Percentiles rank a stretch among this genome's conserved stretches.
These are phyloP conservation scores for Ictidomys tridecemlineatus DNA, from an alignment of 2,113 vertebrate genomes.

Conservation along the genomic window DNA sequence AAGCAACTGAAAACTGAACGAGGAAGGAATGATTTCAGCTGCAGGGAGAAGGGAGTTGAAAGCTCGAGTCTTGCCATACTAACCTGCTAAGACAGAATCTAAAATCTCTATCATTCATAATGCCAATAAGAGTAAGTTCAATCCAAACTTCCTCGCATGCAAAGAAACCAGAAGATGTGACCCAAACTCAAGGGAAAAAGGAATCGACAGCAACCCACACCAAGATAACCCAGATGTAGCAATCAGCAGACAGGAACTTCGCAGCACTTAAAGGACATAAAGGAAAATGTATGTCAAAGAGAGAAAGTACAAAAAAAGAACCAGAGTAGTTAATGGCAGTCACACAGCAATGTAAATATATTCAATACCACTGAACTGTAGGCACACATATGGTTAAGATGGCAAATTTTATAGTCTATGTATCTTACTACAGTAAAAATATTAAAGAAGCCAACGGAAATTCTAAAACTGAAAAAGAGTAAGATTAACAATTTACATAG, in stretches of 20 bases:
- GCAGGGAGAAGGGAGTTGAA: background rate
- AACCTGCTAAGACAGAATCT: background rate
- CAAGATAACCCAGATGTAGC: background rate
- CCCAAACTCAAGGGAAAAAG: background rate
- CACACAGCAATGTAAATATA: background rate
- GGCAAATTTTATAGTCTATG: background rate
- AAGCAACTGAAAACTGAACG: background rate
- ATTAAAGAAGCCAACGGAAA: background rate
- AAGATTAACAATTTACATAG: background rate
- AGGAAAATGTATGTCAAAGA: background rate
- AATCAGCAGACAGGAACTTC: background rate
- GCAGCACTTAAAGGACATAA: background rate
- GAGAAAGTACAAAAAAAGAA: background rate
- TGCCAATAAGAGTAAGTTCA: background rate
- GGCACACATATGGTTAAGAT: background rate
- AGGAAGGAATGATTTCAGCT: background rate
- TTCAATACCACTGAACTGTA: background rate
- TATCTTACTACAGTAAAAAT: background rate
- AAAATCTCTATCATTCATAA: background rate
- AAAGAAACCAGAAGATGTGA: background rate
- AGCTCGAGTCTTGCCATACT: background rate
- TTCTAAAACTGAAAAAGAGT: background rate
- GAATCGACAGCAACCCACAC: background rate
- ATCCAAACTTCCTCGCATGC: background rate
- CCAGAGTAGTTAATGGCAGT: background rate